Percentiles rank a stretch among this genome's conserved stretches.
Evolutionary conservation across 1,140 invertebrate species (phyloP).

Genomic region (Drosophila ercepeae): DNA sequence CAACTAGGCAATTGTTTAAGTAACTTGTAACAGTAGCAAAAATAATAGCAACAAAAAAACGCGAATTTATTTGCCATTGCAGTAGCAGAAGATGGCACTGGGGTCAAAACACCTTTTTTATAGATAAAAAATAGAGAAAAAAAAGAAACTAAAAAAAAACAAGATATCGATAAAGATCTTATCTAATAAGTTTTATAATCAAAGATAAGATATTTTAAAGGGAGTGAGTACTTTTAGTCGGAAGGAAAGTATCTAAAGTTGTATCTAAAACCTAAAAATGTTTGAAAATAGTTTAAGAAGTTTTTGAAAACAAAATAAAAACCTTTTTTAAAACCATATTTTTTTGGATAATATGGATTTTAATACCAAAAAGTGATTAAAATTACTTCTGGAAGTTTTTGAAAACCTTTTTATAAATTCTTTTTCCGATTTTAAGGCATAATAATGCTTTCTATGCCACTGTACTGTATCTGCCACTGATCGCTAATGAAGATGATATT

Average conservation of each 20-base stretch:
- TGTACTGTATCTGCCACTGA: constrained; percentile 15
- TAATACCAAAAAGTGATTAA: background rate
- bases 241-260: background rate
- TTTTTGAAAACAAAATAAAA: background rate
- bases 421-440: background rate
- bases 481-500: constrained; percentile 76
- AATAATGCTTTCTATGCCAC: background rate
- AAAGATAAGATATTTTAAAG: background rate
- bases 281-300: too few relatives aligned
- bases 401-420: background rate
- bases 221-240: background rate
- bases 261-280: too few relatives aligned
- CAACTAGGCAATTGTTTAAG: constrained; percentile 64
- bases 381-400: background rate
- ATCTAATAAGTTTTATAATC: background rate
- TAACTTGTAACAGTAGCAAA: constrained; percentile 70
- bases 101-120: background rate
- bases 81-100: constrained; percentile 25
- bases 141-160: background rate
- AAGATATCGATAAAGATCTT: background rate
- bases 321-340: too few relatives aligned
- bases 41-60: constrained; percentile 59
- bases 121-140: background rate
- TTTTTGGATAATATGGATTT: too few relatives aligned
- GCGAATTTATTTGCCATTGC: constrained; percentile 76